Evolutionary conservation across 1,140 invertebrate species (phyloP).

Genomic region (Leptoteleia sp.): DNA sequence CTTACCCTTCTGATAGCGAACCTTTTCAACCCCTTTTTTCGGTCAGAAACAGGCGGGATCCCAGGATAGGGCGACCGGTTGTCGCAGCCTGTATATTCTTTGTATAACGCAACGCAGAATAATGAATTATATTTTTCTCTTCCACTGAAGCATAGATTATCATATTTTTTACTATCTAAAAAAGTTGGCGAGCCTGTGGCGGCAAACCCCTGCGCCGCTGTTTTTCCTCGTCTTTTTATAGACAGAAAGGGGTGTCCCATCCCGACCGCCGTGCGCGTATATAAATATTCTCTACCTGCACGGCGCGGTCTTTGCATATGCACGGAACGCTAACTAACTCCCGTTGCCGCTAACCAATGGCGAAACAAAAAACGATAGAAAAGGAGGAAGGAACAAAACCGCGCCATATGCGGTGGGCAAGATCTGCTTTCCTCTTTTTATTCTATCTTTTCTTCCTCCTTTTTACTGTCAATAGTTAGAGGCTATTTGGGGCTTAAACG

Average conservation of each 20-base stretch:
- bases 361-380: constrained; percentile 68
- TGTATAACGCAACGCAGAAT: constrained; percentile 73
- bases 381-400: constrained; percentile 17
- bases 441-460: too few relatives aligned
- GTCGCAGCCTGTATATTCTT: constrained; percentile 73
- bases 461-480: constrained; percentile 31
- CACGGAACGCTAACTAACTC: constrained; percentile 65
- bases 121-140: constrained; percentile 81
- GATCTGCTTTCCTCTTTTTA: constrained; percentile 36
- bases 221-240: constrained; percentile 63
- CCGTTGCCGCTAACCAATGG: constrained; percentile 67
- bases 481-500: constrained; percentile 7
- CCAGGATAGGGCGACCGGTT: constrained; percentile 72
- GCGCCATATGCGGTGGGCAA: constrained; percentile 74
- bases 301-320: constrained; percentile 74
- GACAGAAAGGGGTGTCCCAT: constrained; percentile 67
- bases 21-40: constrained; percentile 73
- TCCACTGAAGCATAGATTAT: constrained; percentile 80
- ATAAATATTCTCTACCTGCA: constrained; percentile 72
- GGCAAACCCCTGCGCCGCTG: constrained; percentile 61
- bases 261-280: constrained; percentile 48
- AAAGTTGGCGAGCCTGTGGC: constrained; percentile 69
- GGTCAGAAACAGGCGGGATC: constrained; percentile 73
- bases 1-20: constrained; percentile 60
- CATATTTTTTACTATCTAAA: constrained; percentile 80